Conservation (phyloP, 2,113 vertebrate species). For the Anoura caudifer region DNA sequence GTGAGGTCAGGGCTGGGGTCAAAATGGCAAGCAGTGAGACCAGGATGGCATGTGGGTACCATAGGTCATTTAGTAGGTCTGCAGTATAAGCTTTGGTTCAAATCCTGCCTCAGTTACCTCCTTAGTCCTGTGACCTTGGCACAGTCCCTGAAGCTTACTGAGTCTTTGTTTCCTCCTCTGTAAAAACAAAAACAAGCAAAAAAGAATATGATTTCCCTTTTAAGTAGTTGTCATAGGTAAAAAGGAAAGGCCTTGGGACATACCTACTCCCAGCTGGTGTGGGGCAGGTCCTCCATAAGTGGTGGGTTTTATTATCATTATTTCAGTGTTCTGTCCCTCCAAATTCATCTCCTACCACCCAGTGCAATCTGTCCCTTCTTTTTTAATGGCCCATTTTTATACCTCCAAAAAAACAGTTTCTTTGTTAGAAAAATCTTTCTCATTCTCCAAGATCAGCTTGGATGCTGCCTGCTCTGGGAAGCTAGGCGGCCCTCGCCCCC, state of each 20-base stretch:
- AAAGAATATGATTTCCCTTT: not conserved
- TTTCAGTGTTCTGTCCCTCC: not conserved
- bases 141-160: not conserved
- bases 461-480: not conserved
- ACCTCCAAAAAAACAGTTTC: not conserved
- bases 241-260: not conserved
- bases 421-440: not conserved
- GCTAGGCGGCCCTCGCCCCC: not conserved
- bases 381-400: not conserved
- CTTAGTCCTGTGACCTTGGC: not conserved
- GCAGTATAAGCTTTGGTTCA: not conserved
- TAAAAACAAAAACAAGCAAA: not conserved
- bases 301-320: not conserved
- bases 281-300: not conserved
- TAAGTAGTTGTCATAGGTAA: not conserved
- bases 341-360: not conserved
- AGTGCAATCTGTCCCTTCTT: not conserved
- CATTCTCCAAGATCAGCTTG: not conserved
- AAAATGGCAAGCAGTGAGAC: not conserved
- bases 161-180: constrained; percentile 39
- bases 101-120: not conserved
- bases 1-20: not conserved
- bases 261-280: not conserved
- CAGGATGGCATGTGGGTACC: not conserved
- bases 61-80: not conserved